Base-by-base conservation (phyloP, 2,797 vertebrate genomes). In the Pachyuromys duprasi region DNA sequence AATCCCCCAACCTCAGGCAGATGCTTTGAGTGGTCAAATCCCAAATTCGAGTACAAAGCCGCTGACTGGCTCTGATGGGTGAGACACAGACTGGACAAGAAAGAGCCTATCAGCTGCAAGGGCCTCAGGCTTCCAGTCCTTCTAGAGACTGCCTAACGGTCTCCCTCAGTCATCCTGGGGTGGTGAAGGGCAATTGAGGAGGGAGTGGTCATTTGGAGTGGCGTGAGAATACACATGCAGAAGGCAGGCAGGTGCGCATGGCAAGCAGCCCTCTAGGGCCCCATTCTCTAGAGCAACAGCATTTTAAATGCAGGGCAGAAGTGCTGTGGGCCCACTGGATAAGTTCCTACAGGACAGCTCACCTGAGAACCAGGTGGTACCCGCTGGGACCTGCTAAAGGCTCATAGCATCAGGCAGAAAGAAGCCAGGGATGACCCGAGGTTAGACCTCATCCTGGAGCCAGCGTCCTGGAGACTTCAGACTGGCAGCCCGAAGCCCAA, bases 151-250 rank as follows among this genome's bases (percentile, higher is more conserved):
- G 81, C 60, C 70, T 39, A n/a, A 87, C 57, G 75, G 74, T 72
- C 92, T 42, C 78, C 82, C 79, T 31, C n/a, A 5, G 74, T 28
- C 42, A 36, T 63, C 60, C 31, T 18, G 60, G 57, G 87, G 18
- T 75, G 31, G 39, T 12, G 0, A 62, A 31, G 60, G 81, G 60
- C 81, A 22, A 80, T 39, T 42, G 63, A 7, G 39, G 0, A 12
- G 94, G 84, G 95, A 87, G 95, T 75, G 83, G 92, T 78, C 78
- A 67, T 82, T 95, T 69, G 45, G 80, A 3, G 0, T 7, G 72
- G 67, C 62, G 72, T 33, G 2, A 96, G 95, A 93, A 94, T 12
- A 92, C 74, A 96, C 98, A 97, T 97, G 98, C 98, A 98, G 88
- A 89, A 42, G 96, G 91, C 69, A 80, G 92, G 42, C 31, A 0